Base-by-base conservation (phyloP, 30 jellyfish, hydroid and myxozoan genomes). In the Turritopsis dohrnii region DNA sequence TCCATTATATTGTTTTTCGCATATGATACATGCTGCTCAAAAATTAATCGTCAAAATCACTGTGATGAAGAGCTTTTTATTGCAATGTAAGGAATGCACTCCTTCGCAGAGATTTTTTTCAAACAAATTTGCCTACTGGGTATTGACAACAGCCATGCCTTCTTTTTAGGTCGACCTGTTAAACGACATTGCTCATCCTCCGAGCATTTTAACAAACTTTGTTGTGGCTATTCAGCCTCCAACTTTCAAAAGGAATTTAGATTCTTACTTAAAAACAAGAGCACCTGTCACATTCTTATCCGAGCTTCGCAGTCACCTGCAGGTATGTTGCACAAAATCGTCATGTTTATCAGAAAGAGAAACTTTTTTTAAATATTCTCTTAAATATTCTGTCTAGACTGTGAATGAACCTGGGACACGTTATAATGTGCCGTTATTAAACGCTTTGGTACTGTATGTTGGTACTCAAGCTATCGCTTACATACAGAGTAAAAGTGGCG, bases 401-500 rank as follows among this genome's bases (percentile, higher is more conserved):
- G 66, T 89, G 66, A 88, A 83, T 71, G 98, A 93, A 73, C 96
- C 96, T 26, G 96, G 96, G 29, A 93, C 96, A 19, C 69, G 96
- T 23, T 93, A 93, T 85, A 93, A 93, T 74, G 98, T 93, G 28
- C 95, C 98, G 7, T 60, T 93, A 76, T 88, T 93, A 96, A 93
- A 93, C 81, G 98, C 98, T 21, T 82, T 93, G 71, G 98, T 93
- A 54, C 84, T 93, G 21, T 93, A 93, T 71, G 98, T 93, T 27
- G 98, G 98, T 21, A 93, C 98, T 20, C 98, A 93, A 82, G 98
- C 98, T 22, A 93, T 93, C 25, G 93, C 96, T 27, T 93, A 93
- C 82, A 93, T 93, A 28, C 98, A 93, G 74, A 88, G 96, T 84
- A 93, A 93, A 65, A 93, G 98, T 66, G 96, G 98, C 17, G 89